A percentile compares a stretch with the other conserved stretches of the same genome.
Conservation (phyloP, 2,797 vertebrate species). For the Siniperca scherzeri region DNA sequence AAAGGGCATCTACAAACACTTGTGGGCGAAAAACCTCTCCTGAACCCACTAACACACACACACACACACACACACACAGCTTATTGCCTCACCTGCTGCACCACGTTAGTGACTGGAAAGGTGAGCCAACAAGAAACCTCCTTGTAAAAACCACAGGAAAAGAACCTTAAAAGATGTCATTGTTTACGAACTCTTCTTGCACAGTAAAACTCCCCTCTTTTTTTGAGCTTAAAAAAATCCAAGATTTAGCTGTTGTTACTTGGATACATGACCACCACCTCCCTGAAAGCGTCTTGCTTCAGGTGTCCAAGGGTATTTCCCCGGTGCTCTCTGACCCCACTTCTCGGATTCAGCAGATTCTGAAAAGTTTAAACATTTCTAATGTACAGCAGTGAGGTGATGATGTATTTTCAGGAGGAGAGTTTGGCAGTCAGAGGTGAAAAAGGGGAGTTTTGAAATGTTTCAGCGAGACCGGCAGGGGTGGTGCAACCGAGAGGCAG, state of each 20-base stretch:
- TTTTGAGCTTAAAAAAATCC: slow-evolving; percentile 50
- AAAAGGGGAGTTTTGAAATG: slow-evolving; percentile 28
- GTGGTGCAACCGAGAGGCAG: slow-evolving; percentile 53
- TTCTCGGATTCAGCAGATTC: slow-evolving; percentile 9
- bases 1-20: slow-evolving; percentile 46
- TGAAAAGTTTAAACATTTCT: slow-evolving; percentile 32
- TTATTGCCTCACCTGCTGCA: slow-evolving; percentile 52
- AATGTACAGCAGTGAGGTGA: slow-evolving; percentile 21
- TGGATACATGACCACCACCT: slow-evolving; percentile 8
- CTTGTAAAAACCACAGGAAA: slow-evolving; percentile 58
- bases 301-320: slow-evolving; percentile 3
- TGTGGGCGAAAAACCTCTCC: slow-evolving; percentile 48
- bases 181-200: slow-evolving; percentile 55
- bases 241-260: background rate
- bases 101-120: slow-evolving; percentile 39
- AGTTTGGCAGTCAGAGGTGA: slow-evolving; percentile 36
- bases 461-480: slow-evolving; percentile 28
- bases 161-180: slow-evolving; percentile 46
- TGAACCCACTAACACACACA: slow-evolving; percentile 28
- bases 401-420: background rate
- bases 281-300: slow-evolving; percentile 9
- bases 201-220: slow-evolving; percentile 49
- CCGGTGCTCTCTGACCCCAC: slow-evolving; percentile 18
- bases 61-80: slow-evolving; percentile 9
- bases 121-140: slow-evolving; percentile 41